Base-by-base conservation (phyloP, 2,797 vertebrate genomes). In the Pachyuromys duprasi region DNA sequence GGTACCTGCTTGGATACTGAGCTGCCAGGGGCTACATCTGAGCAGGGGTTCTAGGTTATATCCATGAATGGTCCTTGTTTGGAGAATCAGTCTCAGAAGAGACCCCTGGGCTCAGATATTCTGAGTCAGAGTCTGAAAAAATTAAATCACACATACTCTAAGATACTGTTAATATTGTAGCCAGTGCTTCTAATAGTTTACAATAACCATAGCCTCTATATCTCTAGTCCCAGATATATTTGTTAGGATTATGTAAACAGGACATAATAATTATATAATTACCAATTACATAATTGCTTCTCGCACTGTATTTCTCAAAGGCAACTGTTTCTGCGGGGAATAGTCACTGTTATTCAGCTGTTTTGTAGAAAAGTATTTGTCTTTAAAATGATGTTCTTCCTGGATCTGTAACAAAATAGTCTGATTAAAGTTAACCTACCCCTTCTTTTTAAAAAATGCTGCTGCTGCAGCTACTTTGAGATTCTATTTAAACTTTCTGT, bases 381-480 rank as follows among this genome's bases (percentile, higher is more conserved):
- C 62, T 13, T 31, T 22, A 36, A 83, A 33, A 15, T 70, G 91
- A 78, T 18, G 9, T 31, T 74, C 70, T 79, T 87, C 3, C 36
- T 78, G 42, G 4, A 22, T 33, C 69, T 62, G 28, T 76, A 81
- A 76, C 22, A 88, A 36, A 55, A 55, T 86, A 72, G 86, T 89
- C 70, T 79, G 28, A 91, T 89, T 90, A 89, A 95, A 93, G 86
- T 86, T 31, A 90, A n/a, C 3, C 53, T 89, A 75, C 11, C 78
- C 63, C 26, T 0, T 57, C 75, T 69, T 79, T 60, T 12, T 11
- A 39, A 86, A 93, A 53, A 87, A 80, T 13, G 26, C 0, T 63
- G 39, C 67, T 91, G 24, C 65, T 75, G 3, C n/a, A 81, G 49
- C 42, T 80, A 36, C 63, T 76, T 53, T 78, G 75, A 78, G 14